phyloP scores from a whole-genome alignment of 2,888 invertebrate genomes.

The Lapara coniferarum region DNA sequence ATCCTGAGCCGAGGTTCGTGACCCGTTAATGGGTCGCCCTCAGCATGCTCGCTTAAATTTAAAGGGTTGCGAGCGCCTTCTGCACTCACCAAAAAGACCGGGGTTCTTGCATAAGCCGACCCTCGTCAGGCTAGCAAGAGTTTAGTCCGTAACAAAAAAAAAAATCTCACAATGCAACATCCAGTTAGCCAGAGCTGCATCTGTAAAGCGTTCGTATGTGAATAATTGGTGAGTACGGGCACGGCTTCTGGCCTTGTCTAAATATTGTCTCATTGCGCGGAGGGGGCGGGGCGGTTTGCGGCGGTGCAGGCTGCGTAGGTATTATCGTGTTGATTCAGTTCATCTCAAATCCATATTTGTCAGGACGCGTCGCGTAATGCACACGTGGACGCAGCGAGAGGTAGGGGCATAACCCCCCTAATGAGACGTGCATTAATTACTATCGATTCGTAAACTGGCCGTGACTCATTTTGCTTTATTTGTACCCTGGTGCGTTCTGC shows the following conservation, averaged over 20 bases:
- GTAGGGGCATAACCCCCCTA: background rate
- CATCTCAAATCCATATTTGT: constrained; percentile 38
- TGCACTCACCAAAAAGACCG: no score
- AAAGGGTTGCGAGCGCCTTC: no score
- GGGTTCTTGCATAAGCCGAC: no score
- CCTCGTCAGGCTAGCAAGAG: no score
- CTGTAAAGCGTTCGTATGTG: constrained; percentile 2
- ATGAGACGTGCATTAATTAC: background rate
- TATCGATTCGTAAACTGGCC: no score
- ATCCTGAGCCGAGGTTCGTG: no score
- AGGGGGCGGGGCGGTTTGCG: constrained; percentile 23
- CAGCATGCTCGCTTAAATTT: no score
- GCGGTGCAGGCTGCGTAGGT: constrained; percentile 26
- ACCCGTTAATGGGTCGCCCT: no score
- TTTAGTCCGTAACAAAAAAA: no score
- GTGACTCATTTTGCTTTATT: no score
- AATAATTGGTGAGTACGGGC: constrained; percentile 18
- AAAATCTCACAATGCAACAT: background rate
- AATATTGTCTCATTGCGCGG: constrained; percentile 12
- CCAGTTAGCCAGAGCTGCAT: background rate
- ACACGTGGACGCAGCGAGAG: no score
- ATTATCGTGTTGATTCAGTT: constrained; percentile 45
- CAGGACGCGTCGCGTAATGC: constrained; percentile 6
- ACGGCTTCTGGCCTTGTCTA: constrained; percentile 1
- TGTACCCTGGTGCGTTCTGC: no score